phyloP scores from a whole-genome alignment of 1,140 invertebrate species.

The Pseudomyrmex dendroicus region DNA sequence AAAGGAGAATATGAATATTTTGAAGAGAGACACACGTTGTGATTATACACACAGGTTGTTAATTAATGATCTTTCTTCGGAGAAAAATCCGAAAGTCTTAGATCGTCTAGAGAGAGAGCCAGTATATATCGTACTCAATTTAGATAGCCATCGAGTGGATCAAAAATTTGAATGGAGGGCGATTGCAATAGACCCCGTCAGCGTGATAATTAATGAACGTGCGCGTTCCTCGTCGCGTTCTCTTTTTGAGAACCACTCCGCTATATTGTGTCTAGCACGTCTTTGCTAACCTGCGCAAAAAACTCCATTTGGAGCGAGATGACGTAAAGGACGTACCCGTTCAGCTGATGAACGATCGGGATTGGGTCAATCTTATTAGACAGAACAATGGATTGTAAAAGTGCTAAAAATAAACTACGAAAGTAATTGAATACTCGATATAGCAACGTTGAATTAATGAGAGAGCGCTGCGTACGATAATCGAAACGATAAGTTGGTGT shows the following conservation, averaged over 20 bases:
- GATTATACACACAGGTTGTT: slow-evolving; percentile 17
- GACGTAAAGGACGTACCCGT: slow-evolving; percentile 38
- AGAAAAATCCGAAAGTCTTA: slow-evolving; percentile 46
- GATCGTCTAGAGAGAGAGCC: slow-evolving; percentile 32
- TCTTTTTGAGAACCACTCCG: slow-evolving; percentile 29
- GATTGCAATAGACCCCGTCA: slow-evolving; percentile 75
- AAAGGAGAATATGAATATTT: not conserved
- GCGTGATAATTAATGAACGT: slow-evolving; percentile 77
- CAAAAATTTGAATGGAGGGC: slow-evolving; percentile 71
- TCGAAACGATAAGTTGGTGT: not conserved
- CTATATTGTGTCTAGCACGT: slow-evolving; percentile 74
- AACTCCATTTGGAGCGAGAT: slow-evolving; percentile 47
- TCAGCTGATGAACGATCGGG: slow-evolving; percentile 41
- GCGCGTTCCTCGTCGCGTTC: slow-evolving; percentile 5
- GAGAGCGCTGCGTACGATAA: not conserved
- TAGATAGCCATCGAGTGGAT: slow-evolving; percentile 76
- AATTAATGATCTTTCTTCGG: slow-evolving; percentile 61
- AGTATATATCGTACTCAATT: slow-evolving; percentile 69
- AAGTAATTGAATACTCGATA: slow-evolving; percentile 54
- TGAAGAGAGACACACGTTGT: too few species aligned
- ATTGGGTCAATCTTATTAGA: slow-evolving; percentile 55
- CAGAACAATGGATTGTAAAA: slow-evolving; percentile 36
- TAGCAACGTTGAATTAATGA: slow-evolving; percentile 22
- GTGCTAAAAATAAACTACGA: slow-evolving; percentile 45
- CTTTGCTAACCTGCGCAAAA: slow-evolving; percentile 38